Base-by-base conservation (phyloP, 1,140 invertebrate species). In the Aphelinus certus region DNA sequence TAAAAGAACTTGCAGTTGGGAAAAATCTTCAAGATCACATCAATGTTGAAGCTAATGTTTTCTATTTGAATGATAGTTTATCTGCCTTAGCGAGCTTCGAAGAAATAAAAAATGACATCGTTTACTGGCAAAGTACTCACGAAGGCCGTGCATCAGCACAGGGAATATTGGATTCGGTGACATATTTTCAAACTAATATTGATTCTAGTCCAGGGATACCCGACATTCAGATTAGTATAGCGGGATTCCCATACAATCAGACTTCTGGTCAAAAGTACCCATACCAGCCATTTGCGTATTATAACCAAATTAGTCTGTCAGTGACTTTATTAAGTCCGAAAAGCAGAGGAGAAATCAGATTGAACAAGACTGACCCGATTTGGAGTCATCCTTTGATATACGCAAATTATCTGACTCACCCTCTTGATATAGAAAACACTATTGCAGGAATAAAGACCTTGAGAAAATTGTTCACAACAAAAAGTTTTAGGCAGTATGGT, bases 351-450 rank as follows among this genome's bases (percentile, higher is more conserved):
- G 89, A 88, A 67, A 88, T 96, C n/a, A 89, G 88, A 82, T 84
- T 95, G 4, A 89, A 89, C 77, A 91, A 91, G 83, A 62, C 83
- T 90, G 91, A 95, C 86, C 95, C 95, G 3, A 1, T 46, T 55
- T 53, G 62, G 4, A 88, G 90, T 9, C 91, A 94, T 81, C 96
- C 96, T 0, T 82, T 91, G 6, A 92, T 97, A 26, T 91, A 94
- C 81, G 93, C 95, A 3, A 94, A 94, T 72, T 95, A 95, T 80
- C 92, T 94, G 73, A 86, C 88, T 51, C 88, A 91, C 84, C 90
- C 90, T 79, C 87, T 88, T 43, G 89, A 90, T 42, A 89, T 91
- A 76, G 78, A 91, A 42, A 82, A 91, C 4, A 88, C 90, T 87
- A 81, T 91, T 3, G 89, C 88, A 1, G 91, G 91, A 3, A 82